Evolutionary conservation across 2,888 invertebrate species (phyloP).

Genomic region (Sphaerophoria rueppellii): DNA sequence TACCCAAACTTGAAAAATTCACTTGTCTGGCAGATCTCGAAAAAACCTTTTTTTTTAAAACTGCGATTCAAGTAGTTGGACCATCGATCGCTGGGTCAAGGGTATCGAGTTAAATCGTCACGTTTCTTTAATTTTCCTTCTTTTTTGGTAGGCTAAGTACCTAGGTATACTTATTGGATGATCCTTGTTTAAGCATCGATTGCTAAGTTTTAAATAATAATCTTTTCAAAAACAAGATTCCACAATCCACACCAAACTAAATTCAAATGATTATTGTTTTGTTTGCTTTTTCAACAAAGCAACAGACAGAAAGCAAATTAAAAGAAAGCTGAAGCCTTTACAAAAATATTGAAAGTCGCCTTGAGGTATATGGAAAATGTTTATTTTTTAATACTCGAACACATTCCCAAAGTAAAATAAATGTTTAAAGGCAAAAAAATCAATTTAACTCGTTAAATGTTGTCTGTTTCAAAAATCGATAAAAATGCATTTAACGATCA

Average conservation of each 20-base stretch:
- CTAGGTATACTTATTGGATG: no score
- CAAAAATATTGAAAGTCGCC: slow-evolving; percentile 32
- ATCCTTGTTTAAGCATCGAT: no score
- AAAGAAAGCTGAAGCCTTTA: slow-evolving; percentile 3
- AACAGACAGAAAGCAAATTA: background rate
- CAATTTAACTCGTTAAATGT: slow-evolving; percentile 34
- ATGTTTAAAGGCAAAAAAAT: slow-evolving; percentile 49
- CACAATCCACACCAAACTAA: background rate
- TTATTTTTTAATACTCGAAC: slow-evolving; percentile 74
- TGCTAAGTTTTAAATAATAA: background rate
- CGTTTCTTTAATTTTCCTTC: no score
- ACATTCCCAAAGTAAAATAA: slow-evolving; percentile 71
- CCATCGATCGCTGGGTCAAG: no score
- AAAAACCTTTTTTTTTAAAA: no score
- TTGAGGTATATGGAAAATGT: slow-evolving; percentile 63
- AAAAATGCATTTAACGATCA: slow-evolving; percentile 70
- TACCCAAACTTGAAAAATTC: no score
- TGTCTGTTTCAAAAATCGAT: slow-evolving; percentile 61
- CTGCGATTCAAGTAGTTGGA: no score
- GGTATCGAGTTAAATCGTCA: no score
- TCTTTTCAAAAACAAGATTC: background rate
- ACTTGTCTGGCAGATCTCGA: no score
- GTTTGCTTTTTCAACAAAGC: background rate
- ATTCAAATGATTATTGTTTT: background rate
- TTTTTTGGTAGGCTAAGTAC: no score